Evolutionary conservation across 2,797 vertebrate species (phyloP).

Genomic region (Atherinosoma microstoma): DNA sequence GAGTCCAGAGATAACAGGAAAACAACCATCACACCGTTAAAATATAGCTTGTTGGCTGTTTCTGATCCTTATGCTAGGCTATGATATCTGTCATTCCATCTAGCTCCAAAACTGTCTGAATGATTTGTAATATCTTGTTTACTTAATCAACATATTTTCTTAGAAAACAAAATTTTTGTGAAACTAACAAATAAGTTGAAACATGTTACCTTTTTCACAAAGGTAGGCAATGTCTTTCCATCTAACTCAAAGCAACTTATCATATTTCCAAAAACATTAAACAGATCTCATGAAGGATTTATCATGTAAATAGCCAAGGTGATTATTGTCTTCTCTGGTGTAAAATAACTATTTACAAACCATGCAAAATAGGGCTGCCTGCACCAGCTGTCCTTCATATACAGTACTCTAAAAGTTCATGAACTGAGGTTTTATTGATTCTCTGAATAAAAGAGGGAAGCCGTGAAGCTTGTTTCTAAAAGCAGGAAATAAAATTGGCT

Average conservation of each 20-base stretch:
- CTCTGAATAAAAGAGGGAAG: constrained; percentile 21
- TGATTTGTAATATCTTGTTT: not conserved
- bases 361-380: not conserved
- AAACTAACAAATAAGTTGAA: not conserved
- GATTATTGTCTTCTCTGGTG: not conserved
- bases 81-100: not conserved
- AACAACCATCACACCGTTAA: not conserved
- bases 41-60: not conserved
- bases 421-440: constrained; percentile 35
- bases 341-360: constrained; percentile 13
- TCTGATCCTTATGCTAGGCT: not conserved
- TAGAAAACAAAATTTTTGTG: too few species aligned
- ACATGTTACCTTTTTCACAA: too few species aligned
- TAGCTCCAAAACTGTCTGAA: not conserved
- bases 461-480: constrained; percentile 38
- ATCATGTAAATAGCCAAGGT: not conserved
- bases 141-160: not conserved
- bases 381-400: constrained; percentile 1
- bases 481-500: constrained; percentile 59
- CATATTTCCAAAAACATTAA: not conserved
- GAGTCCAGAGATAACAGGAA: not conserved
- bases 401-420: constrained; percentile 14
- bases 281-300: not conserved
- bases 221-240: rapidly evolving
- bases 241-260: not conserved